Evolutionary conservation across 37 sponge, comb jelly and placozoan genomes (phyloP).

Genomic region (Axinella damicornis): DNA sequence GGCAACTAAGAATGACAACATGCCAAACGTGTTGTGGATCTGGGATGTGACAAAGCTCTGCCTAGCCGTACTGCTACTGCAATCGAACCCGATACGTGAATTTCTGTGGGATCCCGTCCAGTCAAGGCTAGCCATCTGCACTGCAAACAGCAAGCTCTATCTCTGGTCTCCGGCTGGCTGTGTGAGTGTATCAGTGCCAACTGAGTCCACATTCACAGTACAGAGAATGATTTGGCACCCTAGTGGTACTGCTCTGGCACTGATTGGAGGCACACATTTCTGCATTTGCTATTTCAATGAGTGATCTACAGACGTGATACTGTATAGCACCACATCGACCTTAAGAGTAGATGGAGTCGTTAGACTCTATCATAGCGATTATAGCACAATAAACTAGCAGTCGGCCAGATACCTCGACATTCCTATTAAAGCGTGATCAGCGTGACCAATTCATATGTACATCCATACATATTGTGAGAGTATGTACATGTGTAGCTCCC

Average conservation of each 20-base stretch:
- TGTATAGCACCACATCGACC: too few species aligned
- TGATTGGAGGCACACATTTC: constrained; percentile 82
- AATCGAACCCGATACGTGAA: constrained; percentile 59
- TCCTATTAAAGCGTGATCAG: too few species aligned
- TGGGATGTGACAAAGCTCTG: constrained; percentile 81
- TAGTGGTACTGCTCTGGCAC: constrained; percentile 72
- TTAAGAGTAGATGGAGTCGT: too few species aligned
- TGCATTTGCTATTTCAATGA: constrained; percentile 85
- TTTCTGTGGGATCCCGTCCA: constrained; percentile 91
- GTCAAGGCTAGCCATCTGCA: constrained; percentile 88
- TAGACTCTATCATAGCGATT: too few species aligned
- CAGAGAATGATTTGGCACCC: constrained; percentile 84
- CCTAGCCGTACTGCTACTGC: constrained; percentile 73
- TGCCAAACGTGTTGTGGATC: constrained; percentile 95
- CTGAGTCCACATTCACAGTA: constrained; percentile 64
- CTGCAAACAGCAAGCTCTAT: constrained; percentile 79
- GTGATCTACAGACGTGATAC: too few species aligned
- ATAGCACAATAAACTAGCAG: too few species aligned
- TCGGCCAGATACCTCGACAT: too few species aligned
- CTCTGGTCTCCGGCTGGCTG: constrained; percentile 95
- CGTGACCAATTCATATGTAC: too few species aligned
- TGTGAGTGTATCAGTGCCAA: constrained; percentile 73
- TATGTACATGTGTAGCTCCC: too few species aligned
- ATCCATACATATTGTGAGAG: too few species aligned
- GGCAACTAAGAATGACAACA: constrained; percentile 92